Evolutionary conservation across 2,113 vertebrate genomes (phyloP), one percentile per base, ranked within the genome.

Genomic region (Ceuthmochares aereus): DNA sequence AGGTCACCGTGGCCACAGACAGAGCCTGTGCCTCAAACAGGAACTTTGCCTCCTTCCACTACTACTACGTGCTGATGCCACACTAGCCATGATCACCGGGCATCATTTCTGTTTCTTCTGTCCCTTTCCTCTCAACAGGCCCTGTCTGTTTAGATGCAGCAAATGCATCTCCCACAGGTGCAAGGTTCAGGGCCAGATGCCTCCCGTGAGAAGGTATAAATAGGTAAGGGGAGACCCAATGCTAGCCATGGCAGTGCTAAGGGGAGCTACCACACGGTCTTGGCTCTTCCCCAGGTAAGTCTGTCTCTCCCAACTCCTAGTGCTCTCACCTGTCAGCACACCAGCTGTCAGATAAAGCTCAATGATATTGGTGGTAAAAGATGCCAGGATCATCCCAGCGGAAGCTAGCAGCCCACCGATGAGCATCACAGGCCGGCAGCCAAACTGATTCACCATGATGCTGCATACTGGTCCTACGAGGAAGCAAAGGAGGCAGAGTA

Each of bases 361-460:
- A 49, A 98, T 96, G 20, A 98, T 98, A 40, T 97, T 97, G 25
- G 96, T 97, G 68, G 98, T 97, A 37, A 98, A 98, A 74, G 98
- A 98, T 5, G 98, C 98, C 40, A 98, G 90, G 87, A 98, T 94
- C 98, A 98, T 98, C 51, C 98, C 98, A 6, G 97, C 92, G 1
- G 98, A 98, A 37, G 98, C 98, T 36, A 98, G 60, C 52, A 98
- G 95, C 22, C 98, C 98, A 0, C 98, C 98, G 0, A 95, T 96
- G 84, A 98, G 97, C 98, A 98, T 98, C 85, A 98, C 98, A 0
- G 97, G 98, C 54, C 98, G 97, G 64, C 98, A 98, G 77, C 98
- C 98, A 47, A 98, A 98, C 84, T 98, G 98, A 36, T 98, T 98
- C 93, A 98, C 98, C 54, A 98, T 97, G 93, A 98, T 97, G 95